These are phyloP conservation scores for Typhlichthys subterraneus DNA, from an alignment of 2,797 vertebrate genomes.

Conservation along the genomic window DNA sequence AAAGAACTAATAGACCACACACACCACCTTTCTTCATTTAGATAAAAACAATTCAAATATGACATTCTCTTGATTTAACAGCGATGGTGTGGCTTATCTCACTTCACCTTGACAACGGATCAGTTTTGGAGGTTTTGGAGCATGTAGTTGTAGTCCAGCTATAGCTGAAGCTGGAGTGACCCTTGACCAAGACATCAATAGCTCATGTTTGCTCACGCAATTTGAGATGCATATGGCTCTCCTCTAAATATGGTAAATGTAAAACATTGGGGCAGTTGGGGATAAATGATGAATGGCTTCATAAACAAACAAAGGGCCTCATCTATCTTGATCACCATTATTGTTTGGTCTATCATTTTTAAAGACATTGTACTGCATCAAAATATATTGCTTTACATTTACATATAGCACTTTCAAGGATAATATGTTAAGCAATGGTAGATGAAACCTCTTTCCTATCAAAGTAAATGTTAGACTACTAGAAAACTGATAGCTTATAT, in stretches of 20 bases:
- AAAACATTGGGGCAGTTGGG: constrained; percentile 1
- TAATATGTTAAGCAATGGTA: neutral
- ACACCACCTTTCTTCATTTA: too few species aligned
- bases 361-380: neutral
- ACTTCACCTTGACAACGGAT: too few species aligned
- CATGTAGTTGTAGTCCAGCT: too few species aligned
- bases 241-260: constrained; percentile 7
- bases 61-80: too few species aligned
- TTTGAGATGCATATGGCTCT: neutral
- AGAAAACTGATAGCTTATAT: too few species aligned
- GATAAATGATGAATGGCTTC: constrained; percentile 10
- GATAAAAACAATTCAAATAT: too few species aligned
- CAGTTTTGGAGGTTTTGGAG: too few species aligned
- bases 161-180: neutral
- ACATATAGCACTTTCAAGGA: neutral
- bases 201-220: neutral
- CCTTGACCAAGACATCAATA: neutral
- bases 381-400: neutral
- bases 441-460: too few species aligned
- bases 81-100: too few species aligned
- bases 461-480: too few species aligned
- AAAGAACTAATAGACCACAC: too few species aligned
- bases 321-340: constrained; percentile 7
- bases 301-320: neutral
- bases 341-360: constrained; percentile 6